Evolutionary conservation across 2,113 vertebrate species (phyloP), one percentile per base, ranked within the genome.

Genomic region (Varanus komodoensis): DNA sequence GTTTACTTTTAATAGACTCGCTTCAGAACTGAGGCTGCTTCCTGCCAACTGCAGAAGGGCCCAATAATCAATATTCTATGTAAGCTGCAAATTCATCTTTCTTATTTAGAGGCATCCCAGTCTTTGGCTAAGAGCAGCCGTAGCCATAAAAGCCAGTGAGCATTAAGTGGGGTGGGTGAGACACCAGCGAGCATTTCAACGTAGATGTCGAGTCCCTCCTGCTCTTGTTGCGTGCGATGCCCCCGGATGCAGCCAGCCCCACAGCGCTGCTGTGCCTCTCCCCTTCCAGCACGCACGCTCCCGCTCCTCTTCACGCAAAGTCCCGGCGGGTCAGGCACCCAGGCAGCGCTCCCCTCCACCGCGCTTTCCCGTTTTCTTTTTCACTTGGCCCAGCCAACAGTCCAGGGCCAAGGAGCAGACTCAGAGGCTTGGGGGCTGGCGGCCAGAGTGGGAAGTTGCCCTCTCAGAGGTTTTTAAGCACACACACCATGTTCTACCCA

Each of bases 11-110:
- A 95, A 87, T 23, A 91, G 91, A 78, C 93, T 85, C 88, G 91
- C 95, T 90, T 91, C 38, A 4, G 93, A 94, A 92, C 95, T 79
- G 88, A 86, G 32, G 1, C 91, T 19, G 85, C 91, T 95, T 96
- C 90, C 82, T 92, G 93, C 92, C 89, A 86, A 94, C 89, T 48
- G 64, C 12, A 85, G 21, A 95, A 94, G 89, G 84, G 87, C 86
- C 87, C 84, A 90, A 89, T 87, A 96, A 97, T 97, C 94, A 92
- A 97, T 96, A 95, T 91, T 87, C 95, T 87, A 90, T 95, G 95
- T 95, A 93, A 96, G 89, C 90, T 94, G 57, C 57, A 91, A 91
- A 95, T 94, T 93, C 92, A 95, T 96, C 71, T 61, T 90, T 94
- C 92, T 93, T 79, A 48, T 82, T 90, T 92, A 90, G 89, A 81